Base-by-base conservation (phyloP, 2,888 invertebrate species). In the Conus canariensis region DNA sequence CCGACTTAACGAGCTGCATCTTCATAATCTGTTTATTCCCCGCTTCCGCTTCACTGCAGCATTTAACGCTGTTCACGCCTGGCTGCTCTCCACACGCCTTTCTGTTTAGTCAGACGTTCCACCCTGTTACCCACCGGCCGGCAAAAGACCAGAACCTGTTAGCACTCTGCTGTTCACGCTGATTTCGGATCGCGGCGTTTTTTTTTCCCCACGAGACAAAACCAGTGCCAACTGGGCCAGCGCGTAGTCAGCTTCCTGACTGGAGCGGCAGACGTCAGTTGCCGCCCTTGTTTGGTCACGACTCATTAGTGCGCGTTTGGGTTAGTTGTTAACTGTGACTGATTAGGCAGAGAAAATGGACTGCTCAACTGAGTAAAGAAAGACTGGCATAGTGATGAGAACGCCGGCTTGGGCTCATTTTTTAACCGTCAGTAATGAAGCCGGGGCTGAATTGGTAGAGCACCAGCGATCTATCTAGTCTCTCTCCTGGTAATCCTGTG, bases 11-110 rank as follows among this genome's bases (percentile, higher is more conserved):
- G n/a, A 74, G n/a, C 74, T 74, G 74, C 74, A 74, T 74, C 74
- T 74, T 74, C 74, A 74, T 74, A 19, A 74, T 22, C 74, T n/a
- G 74, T 74, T 74, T 74, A 74, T 74, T 25, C n/a, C 74, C n/a
- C 9, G n/a, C 74, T n/a, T n/a, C n/a, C 74, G 74, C 74, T 74
- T 74, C 74, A 74, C 7, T 74, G 9, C 6, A 74, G n/a, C 74
- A 74, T 74, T 6, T 74, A 9, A 74, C n/a, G 74, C 22, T n/a
- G 74, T 74, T 74, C 74, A 74, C 74, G n/a, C n/a, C 7, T n/a
- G n/a, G 10, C 9, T 74, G 74, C 22, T 0, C n/a, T 16, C 74
- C n/a, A 74, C 74, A 74, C 74, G 74, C 74, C 8, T 74, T 64
- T 74, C 74, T 74, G 74, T 74, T 74, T 74, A 25, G 74, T n/a